These are phyloP conservation scores for Xylophagus ater DNA, from an alignment of 2,888 invertebrate genomes.

Conservation along the genomic window DNA sequence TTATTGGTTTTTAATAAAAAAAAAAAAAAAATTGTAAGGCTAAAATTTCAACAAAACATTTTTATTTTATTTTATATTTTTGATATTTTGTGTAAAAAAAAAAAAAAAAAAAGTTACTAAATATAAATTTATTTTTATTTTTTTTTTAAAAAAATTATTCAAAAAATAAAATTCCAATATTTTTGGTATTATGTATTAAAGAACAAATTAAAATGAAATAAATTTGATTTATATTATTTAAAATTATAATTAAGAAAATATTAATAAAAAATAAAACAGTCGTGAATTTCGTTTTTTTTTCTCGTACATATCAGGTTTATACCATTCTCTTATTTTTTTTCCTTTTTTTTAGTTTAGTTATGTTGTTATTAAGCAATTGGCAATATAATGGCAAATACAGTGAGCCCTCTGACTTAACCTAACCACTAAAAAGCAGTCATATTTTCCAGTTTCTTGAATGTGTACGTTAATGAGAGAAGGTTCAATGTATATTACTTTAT, in stretches of 20 bases:
- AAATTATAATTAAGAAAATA: neutral
- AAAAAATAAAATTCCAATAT: conserved; percentile 8
- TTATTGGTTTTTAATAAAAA: too few species aligned
- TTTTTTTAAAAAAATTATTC: conserved; percentile 1
- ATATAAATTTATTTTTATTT: neutral
- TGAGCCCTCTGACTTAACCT: neutral
- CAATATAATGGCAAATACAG: conserved; percentile 27
- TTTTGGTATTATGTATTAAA: conserved; percentile 4
- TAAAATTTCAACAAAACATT: too few species aligned
- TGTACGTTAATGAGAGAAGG: too few species aligned
- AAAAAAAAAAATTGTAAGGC: too few species aligned
- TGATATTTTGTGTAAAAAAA: conserved; percentile 6
- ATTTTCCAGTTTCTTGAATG: too few species aligned
- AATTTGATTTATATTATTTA: neutral
- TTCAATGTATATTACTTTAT: too few species aligned
- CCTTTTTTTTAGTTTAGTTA: too few species aligned
- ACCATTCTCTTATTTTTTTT: too few species aligned
- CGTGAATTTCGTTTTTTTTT: too few species aligned
- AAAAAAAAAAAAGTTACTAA: neutral
- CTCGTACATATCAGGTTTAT: too few species aligned
- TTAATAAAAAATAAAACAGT: too few species aligned
- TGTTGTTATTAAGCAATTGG: conserved; percentile 22
- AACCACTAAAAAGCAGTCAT: neutral
- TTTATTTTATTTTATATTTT: too few species aligned
- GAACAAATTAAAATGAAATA: neutral